A percentile compares a stretch with the other conserved stretches of the same genome.
These are phyloP conservation scores for Hydroisotoma schaefferi DNA, from an alignment of 2,888 invertebrate genomes.

Conservation along the genomic window DNA sequence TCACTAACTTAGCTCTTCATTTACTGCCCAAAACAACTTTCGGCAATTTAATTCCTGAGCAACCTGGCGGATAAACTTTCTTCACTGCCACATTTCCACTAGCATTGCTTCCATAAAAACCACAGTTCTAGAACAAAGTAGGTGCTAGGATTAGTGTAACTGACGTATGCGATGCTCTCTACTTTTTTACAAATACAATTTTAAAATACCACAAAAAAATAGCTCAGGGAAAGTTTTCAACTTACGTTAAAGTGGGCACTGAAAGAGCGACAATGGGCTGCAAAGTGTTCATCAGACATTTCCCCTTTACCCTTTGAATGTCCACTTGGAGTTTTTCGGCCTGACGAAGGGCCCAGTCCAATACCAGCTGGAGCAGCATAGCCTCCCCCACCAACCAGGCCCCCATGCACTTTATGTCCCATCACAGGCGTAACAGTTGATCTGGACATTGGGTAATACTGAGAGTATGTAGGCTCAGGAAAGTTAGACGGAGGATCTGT, in stretches of 20 bases:
- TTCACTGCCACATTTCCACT: not conserved
- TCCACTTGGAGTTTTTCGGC: conserved; percentile 46
- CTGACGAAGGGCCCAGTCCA: conserved; percentile 33
- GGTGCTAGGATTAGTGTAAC: not conserved
- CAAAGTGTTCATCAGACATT: conserved; percentile 59
- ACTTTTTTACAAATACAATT: not conserved
- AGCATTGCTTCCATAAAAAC: not conserved
- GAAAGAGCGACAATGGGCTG: conserved; percentile 62
- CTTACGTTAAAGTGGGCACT: conserved; percentile 54
- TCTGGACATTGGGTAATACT: conserved; percentile 48
- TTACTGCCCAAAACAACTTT: not conserved
- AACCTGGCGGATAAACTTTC: not conserved
- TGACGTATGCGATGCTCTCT: not conserved
- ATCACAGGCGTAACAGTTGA: conserved; percentile 45
- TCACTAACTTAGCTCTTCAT: not conserved
- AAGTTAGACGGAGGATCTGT: conserved; percentile 43
- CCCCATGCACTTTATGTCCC: conserved; percentile 33
- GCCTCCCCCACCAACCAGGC: conserved; percentile 32
- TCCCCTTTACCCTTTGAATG: conserved; percentile 51
- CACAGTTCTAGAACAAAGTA: not conserved
- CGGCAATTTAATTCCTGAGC: not conserved
- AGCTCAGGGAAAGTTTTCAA: conserved; percentile 14
- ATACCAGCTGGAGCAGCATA: conserved; percentile 45
- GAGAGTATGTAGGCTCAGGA: conserved; percentile 47
- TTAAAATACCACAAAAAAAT: not conserved